A percentile compares a stretch with the other conserved stretches of the same genome.
Conservation (phyloP, 2,113 vertebrate genomes). For the Himantopus leucocephalus region DNA sequence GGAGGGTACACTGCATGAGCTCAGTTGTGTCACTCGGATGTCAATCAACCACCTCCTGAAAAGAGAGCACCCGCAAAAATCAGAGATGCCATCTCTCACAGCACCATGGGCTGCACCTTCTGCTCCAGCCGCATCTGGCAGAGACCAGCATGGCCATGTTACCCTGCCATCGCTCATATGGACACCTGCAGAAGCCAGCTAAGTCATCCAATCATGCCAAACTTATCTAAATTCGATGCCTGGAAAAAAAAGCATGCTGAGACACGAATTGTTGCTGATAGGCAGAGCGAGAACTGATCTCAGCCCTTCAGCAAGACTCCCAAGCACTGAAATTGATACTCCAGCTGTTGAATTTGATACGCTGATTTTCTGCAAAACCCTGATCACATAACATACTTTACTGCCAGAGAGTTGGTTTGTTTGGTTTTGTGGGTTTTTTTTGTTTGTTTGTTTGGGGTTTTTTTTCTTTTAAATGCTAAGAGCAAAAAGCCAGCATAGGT, state of each 20-base stretch:
- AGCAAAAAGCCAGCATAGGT: background rate
- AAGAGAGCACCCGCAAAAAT: no score
- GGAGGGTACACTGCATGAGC: background rate
- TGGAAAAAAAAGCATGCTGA: accelerated
- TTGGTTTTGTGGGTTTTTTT: background rate
- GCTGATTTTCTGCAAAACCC: background rate
- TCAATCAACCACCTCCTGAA: background rate
- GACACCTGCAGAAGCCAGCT: background rate
- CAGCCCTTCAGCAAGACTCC: background rate
- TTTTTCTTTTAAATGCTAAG: no score
- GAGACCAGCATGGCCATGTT: accelerated
- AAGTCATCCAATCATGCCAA: accelerated
- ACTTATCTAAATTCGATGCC: background rate
- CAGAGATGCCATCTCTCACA: background rate
- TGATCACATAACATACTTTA: background rate
- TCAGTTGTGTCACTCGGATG: accelerated
- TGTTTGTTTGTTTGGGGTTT: no score
- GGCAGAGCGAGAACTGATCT: background rate
- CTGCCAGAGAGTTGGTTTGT: background rate
- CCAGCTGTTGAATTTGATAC: accelerated
- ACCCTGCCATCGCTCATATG: accelerated
- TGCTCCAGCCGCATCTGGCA: background rate
- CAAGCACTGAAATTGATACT: accelerated
- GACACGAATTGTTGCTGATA: accelerated
- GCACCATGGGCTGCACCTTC: background rate